These are phyloP conservation scores for Hexactinellida sp. DNA, from an alignment of 37 sponge, comb jelly and placozoan species.

Conservation along the genomic window DNA sequence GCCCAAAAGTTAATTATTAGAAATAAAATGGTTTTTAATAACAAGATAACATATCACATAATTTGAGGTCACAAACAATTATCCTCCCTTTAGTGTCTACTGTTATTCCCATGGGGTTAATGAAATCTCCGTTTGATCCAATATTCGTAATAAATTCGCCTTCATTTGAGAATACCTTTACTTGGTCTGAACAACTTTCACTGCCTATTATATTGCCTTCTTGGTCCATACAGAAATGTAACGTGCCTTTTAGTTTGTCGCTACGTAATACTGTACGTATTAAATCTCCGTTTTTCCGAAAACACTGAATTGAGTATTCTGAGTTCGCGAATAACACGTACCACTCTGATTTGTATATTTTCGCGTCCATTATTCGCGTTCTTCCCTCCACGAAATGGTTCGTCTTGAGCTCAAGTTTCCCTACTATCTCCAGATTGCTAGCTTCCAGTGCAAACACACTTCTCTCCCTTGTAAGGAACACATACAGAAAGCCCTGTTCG, in stretches of 20 bases:
- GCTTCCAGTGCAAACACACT: background rate
- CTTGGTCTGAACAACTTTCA: background rate
- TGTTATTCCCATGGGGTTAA: background rate
- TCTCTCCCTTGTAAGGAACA: background rate
- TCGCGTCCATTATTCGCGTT: constrained; percentile 8
- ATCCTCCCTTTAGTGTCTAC: background rate
- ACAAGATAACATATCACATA: constrained; percentile 1
- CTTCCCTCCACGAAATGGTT: background rate
- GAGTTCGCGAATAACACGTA: background rate
- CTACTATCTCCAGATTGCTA: background rate
- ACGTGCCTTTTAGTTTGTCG: background rate
- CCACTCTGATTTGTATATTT: background rate
- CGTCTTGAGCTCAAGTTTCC: background rate
- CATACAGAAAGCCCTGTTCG: background rate
- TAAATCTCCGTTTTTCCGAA: background rate
- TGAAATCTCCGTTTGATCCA: background rate
- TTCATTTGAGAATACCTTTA: background rate
- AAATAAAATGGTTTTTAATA: no score
- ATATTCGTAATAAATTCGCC: background rate
- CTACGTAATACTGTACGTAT: background rate
- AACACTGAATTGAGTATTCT: background rate
- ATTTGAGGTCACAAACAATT: background rate
- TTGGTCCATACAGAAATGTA: background rate
- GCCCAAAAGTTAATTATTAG: no score
- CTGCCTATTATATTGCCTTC: background rate